Percentiles rank a stretch among this genome's conserved stretches.
Evolutionary conservation across 2,797 vertebrate species (phyloP).

Genomic region (Falco peregrinus): DNA sequence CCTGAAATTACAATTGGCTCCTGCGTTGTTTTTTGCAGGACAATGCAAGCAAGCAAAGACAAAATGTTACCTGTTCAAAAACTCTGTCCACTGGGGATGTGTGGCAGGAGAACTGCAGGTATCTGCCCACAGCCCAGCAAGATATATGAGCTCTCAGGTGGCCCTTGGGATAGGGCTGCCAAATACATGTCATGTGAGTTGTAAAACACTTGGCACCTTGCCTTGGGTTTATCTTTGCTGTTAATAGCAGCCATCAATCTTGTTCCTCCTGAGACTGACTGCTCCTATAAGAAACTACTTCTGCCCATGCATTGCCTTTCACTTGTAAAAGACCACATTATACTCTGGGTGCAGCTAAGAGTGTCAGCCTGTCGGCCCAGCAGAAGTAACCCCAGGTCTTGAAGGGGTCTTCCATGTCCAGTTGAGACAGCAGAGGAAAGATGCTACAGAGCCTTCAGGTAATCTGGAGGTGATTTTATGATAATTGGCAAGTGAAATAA

Average conservation of each 20-base stretch:
- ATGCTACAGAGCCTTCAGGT: neutral
- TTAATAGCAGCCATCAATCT: neutral
- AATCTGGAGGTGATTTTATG: neutral
- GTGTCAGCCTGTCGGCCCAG: neutral
- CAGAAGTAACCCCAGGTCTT: neutral
- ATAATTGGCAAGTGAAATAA: neutral
- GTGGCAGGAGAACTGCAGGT: neutral
- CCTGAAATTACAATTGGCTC: neutral
- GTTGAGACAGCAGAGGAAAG: accelerated
- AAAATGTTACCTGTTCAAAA: neutral
- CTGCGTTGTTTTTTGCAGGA: neutral
- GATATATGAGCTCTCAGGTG: neutral
- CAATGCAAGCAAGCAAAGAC: accelerated
- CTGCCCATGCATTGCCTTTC: neutral
- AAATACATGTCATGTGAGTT: accelerated
- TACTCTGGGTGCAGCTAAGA: accelerated
- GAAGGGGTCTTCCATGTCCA: neutral
- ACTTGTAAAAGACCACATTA: neutral
- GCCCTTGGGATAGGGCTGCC: neutral
- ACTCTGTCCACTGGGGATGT: neutral
- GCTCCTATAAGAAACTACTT: neutral
- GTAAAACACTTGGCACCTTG: neutral
- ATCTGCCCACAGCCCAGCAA: neutral
- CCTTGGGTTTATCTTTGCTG: neutral
- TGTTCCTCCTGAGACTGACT: neutral